Percentiles rank a stretch among this genome's conserved stretches.
Conservation (phyloP, 2,888 invertebrate genomes). For the Hesperia comma region DNA sequence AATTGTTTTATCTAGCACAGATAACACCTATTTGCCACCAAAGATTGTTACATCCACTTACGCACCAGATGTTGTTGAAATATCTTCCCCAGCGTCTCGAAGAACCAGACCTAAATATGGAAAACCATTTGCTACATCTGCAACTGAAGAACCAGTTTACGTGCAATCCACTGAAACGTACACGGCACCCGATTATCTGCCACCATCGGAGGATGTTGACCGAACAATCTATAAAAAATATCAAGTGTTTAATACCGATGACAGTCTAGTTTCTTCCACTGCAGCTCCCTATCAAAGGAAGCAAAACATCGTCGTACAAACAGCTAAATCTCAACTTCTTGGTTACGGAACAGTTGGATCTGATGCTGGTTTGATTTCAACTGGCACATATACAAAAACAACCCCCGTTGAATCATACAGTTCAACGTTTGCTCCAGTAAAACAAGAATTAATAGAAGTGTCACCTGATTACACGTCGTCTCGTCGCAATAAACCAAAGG, state of each 20-base stretch:
- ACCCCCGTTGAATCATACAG: constrained; percentile 44
- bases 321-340: constrained; percentile 71
- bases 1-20: constrained; percentile 55
- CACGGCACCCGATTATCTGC: constrained; percentile 59
- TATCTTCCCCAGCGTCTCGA: constrained; percentile 44
- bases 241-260: constrained; percentile 55
- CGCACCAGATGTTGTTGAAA: constrained; percentile 49
- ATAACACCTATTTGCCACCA: constrained; percentile 44
- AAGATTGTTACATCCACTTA: constrained; percentile 51
- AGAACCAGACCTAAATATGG: constrained; percentile 47
- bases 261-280: constrained; percentile 50
- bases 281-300: constrained; percentile 59
- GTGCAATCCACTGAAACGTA: constrained; percentile 59
- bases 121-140: constrained; percentile 57
- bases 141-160: constrained; percentile 57
- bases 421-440: constrained; percentile 64
- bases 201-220: constrained; percentile 56
- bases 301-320: constrained; percentile 74
- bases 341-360: constrained; percentile 77
- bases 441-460: constrained; percentile 72
- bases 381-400: constrained; percentile 64
- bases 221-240: constrained; percentile 55
- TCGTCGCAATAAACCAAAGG: constrained; percentile 74
- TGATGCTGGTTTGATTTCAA: constrained; percentile 71
- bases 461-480: constrained; percentile 59